Percentiles rank a stretch among this genome's conserved stretches.
Evolutionary conservation across 2,113 vertebrate species (phyloP).

Genomic region (Dermatemys mawii): DNA sequence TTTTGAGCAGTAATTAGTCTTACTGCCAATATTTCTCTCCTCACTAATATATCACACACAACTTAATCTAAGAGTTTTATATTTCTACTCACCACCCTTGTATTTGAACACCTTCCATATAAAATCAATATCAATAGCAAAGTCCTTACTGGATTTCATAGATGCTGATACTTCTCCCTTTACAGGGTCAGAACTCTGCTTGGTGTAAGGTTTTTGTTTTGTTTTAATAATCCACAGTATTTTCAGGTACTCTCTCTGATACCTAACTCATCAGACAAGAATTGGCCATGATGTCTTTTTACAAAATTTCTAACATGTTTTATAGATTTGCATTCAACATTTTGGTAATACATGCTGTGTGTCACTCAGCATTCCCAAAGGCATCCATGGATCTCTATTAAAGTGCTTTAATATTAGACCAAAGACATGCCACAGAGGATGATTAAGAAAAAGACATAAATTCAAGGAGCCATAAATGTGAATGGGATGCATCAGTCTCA

Average conservation of each 20-base stretch:
- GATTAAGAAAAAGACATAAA: neutral
- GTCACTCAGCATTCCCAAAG: neutral
- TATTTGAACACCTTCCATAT: neutral
- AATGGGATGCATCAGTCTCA: neutral
- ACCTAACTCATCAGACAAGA: neutral
- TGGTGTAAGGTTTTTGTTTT: neutral
- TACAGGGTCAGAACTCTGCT: neutral
- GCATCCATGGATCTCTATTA: neutral
- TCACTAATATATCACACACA: neutral
- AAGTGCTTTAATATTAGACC: neutral
- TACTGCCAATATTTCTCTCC: rapidly evolving
- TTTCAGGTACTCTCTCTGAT: neutral
- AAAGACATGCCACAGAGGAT: neutral
- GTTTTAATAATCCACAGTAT: rapidly evolving
- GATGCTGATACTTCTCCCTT: neutral
- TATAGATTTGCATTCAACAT: neutral
- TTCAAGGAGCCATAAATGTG: neutral
- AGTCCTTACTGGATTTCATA: neutral
- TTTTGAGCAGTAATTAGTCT: neutral
- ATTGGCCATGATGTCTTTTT: neutral
- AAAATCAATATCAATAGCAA: neutral
- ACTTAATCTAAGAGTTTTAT: neutral
- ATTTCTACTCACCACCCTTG: neutral
- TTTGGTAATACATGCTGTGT: neutral
- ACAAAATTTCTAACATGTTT: neutral